Conservation (phyloP, 2,888 invertebrate genomes). For the Heliconius cydno region DNA sequence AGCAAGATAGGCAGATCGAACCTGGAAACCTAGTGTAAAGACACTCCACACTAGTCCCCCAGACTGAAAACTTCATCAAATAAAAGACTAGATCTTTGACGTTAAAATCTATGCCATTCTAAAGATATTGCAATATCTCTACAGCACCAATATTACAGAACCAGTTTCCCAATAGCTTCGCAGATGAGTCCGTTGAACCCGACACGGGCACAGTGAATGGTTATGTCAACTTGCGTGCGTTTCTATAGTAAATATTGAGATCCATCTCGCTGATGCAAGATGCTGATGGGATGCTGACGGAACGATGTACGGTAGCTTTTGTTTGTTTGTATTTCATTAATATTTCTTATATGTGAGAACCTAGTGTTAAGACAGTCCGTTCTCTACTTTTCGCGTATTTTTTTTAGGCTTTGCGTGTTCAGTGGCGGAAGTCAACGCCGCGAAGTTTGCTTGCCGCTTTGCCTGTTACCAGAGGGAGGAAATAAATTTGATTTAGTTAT, state of each 20-base stretch:
- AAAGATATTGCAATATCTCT: constrained; percentile 4
- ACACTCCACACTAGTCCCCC: too few species aligned
- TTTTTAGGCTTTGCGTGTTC: too few species aligned
- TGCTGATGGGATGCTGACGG: background rate
- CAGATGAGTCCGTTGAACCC: constrained; percentile 41
- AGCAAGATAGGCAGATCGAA: too few species aligned
- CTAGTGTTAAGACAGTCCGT: too few species aligned
- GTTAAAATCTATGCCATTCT: background rate
- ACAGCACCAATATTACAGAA: constrained; percentile 13
- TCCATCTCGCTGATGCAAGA: constrained; percentile 35
- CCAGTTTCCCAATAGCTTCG: constrained; percentile 40
- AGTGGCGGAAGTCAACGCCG: too few species aligned
- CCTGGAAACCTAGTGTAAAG: too few species aligned
- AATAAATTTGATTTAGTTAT: too few species aligned
- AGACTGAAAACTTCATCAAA: too few species aligned
- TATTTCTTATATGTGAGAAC: background rate
- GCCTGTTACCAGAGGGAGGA: too few species aligned
- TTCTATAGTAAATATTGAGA: constrained; percentile 35
- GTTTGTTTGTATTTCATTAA: background rate
- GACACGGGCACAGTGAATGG: constrained; percentile 26
- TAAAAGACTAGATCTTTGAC: too few species aligned
- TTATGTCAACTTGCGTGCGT: constrained; percentile 40
- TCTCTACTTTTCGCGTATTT: too few species aligned
- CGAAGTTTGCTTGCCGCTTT: too few species aligned
- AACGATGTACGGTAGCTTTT: background rate